Evolutionary conservation across 2,113 vertebrate species (phyloP), one percentile per base, ranked within the genome.

Genomic region (Ovis aries): DNA sequence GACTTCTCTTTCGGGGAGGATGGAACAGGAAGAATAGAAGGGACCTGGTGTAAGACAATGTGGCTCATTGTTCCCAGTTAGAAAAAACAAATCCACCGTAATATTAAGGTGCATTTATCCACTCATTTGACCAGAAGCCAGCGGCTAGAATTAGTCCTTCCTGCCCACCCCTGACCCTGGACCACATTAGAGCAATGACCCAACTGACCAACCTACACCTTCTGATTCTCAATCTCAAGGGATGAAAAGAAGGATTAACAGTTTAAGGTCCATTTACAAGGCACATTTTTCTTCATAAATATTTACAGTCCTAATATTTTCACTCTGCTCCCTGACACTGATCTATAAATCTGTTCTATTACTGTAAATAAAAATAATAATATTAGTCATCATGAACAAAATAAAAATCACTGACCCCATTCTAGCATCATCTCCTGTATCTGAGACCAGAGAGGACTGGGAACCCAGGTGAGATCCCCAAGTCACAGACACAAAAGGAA

Each of bases 61-160:
- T 25, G 85, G 25, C 36, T 97, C 88, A 98, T 90, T 98, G 91
- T 98, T 98, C 94, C 57, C 40, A 36, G 53, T 91, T 81, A 81
- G 40, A 87, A 86, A 94, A 78, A 9, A 80, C 40, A 91, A 94
- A 64, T 43, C 88, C 74, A 97, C 87, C 48, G 91, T 81, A 84
- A 96, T 0, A 5, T 92, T 96, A 94, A 98, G 94, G 71, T 92
- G 84, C 93, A 95, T 80, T 78, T 90, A 85, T 71, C 78, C 15
- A 82, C 95, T 98, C 97, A 98, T 91, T 98, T 90, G 97, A 97
- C 96, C 90, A 97, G 67, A 86, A 82, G 71, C 97, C 98, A 92
- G 87, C 94, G 87, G 43, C 62, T 36, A 52, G 45, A 27, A 40
- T 52, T 55, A 50, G 43, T 43, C 64, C 25, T 31, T 29, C 33